phyloP scores from a whole-genome alignment of 1,140 invertebrate genomes.

The Cepaea nemoralis region DNA sequence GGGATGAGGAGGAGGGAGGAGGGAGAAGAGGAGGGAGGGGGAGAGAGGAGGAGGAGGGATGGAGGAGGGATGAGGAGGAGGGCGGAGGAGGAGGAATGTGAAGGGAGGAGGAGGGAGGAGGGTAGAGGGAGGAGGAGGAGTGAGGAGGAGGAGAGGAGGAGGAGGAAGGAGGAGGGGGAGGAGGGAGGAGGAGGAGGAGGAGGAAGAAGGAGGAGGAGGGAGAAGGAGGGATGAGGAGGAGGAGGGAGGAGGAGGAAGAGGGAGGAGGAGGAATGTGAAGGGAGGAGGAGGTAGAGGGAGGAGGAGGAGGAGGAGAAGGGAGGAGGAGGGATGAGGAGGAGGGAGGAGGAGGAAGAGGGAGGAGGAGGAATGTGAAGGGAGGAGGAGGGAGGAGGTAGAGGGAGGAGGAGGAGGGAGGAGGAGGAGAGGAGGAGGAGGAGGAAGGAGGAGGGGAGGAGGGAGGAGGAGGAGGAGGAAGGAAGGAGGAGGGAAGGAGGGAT shows the following conservation, averaged over 20 bases:
- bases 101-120: too few relatives aligned
- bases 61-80: too few relatives aligned
- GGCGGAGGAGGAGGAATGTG: too few relatives aligned
- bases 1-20: too few relatives aligned
- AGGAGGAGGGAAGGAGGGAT: background rate
- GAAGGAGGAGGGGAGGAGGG: background rate
- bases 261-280: background rate
- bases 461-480: background rate
- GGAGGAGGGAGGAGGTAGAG: background rate
- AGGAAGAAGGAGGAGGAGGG: background rate
- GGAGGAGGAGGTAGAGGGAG: background rate
- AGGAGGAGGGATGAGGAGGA: too few relatives aligned
- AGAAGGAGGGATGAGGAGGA: too few relatives aligned
- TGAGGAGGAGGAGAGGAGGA: background rate
- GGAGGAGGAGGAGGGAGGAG: background rate
- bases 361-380: too few relatives aligned
- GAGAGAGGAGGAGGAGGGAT: too few relatives aligned
- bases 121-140: too few relatives aligned
- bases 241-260: background rate
- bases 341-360: too few relatives aligned
- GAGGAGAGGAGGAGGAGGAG: background rate
- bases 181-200: background rate
- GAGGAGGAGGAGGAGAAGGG: background rate
- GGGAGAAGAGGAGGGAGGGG: slow-evolving; percentile 5
- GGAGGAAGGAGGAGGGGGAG: too few relatives aligned